These are phyloP conservation scores for Bufo gargarizans DNA, from an alignment of 2,113 vertebrate genomes.

Conservation along the genomic window DNA sequence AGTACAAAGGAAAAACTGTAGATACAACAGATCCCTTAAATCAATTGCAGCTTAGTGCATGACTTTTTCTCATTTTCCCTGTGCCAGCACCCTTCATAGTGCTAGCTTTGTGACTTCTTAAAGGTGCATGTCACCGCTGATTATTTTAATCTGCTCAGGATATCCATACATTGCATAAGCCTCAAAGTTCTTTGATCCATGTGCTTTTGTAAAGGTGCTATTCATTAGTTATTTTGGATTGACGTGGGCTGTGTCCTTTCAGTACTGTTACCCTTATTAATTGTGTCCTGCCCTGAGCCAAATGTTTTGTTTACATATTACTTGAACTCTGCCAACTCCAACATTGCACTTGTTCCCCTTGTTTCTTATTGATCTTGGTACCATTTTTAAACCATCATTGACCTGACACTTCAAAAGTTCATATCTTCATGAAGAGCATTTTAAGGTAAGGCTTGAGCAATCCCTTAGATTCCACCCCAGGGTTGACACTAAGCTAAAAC, in stretches of 20 bases:
- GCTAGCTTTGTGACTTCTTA: too few relatives aligned
- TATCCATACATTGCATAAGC: neutral
- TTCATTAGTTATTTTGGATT: neutral
- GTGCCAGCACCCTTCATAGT: too few relatives aligned
- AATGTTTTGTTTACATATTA: neutral
- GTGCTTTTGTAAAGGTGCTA: neutral
- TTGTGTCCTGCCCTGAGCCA: neutral
- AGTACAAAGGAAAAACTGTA: neutral
- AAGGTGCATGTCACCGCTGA: too few relatives aligned
- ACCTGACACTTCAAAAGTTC: neutral
- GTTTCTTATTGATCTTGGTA: neutral
- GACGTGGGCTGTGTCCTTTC: neutral
- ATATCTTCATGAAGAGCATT: neutral
- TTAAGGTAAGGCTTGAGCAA: neutral
- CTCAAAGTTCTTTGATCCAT: neutral
- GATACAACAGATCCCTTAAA: neutral
- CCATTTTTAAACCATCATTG: neutral
- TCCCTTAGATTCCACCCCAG: neutral
- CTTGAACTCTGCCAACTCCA: neutral
- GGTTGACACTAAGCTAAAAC: neutral
- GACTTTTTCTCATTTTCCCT: neutral
- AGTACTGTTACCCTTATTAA: neutral
- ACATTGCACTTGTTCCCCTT: too few relatives aligned
- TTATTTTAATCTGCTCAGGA: neutral
- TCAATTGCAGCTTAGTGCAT: neutral